These are phyloP conservation scores for Melanargia galathea DNA, from an alignment of 2,888 invertebrate species.

Conservation along the genomic window DNA sequence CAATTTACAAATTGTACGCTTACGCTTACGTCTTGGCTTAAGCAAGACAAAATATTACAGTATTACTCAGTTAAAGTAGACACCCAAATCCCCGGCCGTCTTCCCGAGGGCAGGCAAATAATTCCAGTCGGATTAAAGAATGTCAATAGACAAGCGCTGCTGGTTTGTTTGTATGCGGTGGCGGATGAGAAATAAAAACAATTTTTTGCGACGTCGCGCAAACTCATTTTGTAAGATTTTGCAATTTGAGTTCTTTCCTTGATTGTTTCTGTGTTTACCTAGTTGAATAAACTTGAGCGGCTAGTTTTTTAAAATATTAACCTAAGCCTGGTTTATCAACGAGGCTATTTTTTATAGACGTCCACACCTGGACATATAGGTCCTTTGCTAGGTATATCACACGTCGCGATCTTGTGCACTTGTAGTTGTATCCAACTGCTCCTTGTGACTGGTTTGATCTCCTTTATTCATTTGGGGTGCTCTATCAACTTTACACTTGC, in stretches of 20 bases:
- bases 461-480: too few species aligned
- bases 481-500: too few species aligned
- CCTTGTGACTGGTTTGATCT: too few species aligned
- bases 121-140: slow-evolving; percentile 30
- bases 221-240: slow-evolving; percentile 17
- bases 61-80: not conserved
- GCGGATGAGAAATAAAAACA: slow-evolving; percentile 15
- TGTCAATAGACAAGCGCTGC: slow-evolving; percentile 16
- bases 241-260: slow-evolving; percentile 6
- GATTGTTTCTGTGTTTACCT: slow-evolving; percentile 13
- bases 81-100: slow-evolving; percentile 2
- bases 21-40: too few species aligned
- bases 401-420: too few species aligned
- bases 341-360: too few species aligned
- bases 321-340: not conserved
- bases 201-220: not conserved
- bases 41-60: not conserved
- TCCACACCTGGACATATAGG: not conserved
- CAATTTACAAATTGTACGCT: slow-evolving; percentile 9
- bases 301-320: not conserved
- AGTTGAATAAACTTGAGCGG: not conserved
- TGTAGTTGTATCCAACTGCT: too few species aligned
- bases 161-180: slow-evolving; percentile 6
- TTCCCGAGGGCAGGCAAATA: slow-evolving; percentile 3
- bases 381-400: not conserved